These are phyloP conservation scores for Belonocnema kinseyi DNA, from an alignment of 1,140 invertebrate genomes.

Conservation along the genomic window DNA sequence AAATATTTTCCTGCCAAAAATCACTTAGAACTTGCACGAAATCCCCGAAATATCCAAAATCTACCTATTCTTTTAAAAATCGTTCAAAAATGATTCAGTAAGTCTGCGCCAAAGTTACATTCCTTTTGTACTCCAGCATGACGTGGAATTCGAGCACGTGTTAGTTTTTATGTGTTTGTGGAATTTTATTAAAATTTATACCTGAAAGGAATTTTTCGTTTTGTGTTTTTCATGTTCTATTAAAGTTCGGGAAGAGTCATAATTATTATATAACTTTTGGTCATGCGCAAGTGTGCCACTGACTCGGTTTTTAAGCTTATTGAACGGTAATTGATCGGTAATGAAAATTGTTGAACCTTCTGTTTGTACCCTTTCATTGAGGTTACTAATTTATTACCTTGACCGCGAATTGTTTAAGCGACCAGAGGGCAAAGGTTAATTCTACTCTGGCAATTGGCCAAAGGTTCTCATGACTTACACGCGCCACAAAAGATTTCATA, in stretches of 20 bases:
- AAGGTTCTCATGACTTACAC: slow-evolving; percentile 1
- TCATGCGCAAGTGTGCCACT: slow-evolving; percentile 55
- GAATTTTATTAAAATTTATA: background rate
- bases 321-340: slow-evolving; percentile 15
- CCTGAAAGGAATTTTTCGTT: background rate
- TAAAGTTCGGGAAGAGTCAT: background rate
- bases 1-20: background rate
- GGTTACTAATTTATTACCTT: slow-evolving; percentile 15
- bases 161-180: background rate
- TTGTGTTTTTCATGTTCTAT: background rate
- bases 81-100: background rate
- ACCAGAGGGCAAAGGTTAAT: slow-evolving; percentile 1
- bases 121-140: background rate
- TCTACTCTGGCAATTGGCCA: background rate
- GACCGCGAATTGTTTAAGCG: background rate
- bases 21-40: background rate
- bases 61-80: background rate
- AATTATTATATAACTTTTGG: slow-evolving; percentile 38
- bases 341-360: slow-evolving; percentile 20
- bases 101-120: background rate
- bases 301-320: slow-evolving; percentile 35
- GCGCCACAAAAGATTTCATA: background rate
- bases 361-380: background rate
- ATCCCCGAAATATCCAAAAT: background rate
- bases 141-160: slow-evolving; percentile 11